These are phyloP conservation scores for Melieria omissa DNA, from an alignment of 2,888 invertebrate species.

Conservation along the genomic window DNA sequence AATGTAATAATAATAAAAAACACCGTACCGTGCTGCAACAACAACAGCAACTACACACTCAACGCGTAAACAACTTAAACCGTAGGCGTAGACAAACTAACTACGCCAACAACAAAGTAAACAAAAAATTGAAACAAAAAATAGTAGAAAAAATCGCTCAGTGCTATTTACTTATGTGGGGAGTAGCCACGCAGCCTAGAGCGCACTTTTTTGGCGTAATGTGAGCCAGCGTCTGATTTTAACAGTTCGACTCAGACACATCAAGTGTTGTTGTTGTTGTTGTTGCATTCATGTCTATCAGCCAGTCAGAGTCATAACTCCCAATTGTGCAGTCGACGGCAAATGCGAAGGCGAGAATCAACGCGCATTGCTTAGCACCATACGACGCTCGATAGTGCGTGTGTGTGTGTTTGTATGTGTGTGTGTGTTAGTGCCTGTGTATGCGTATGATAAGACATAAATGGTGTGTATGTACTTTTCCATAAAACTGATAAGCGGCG, in stretches of 20 bases:
- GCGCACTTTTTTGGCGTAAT: no score
- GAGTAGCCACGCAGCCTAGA: constrained; percentile 24
- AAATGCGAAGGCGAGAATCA: neutral
- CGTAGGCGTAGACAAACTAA: constrained; percentile 56
- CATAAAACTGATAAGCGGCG: constrained; percentile 53
- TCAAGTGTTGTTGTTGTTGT: neutral
- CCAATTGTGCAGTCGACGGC: constrained; percentile 46
- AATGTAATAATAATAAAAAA: constrained; percentile 7
- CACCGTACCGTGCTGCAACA: neutral
- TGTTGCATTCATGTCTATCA: constrained; percentile 15
- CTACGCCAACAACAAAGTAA: constrained; percentile 29
- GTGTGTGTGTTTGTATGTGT: constrained; percentile 42
- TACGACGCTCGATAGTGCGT: neutral
- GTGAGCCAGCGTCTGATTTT: no score
- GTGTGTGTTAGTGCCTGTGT: constrained; percentile 28
- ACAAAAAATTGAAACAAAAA: constrained; percentile 28
- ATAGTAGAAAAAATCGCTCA: constrained; percentile 29
- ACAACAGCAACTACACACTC: neutral
- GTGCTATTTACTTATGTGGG: constrained; percentile 47
- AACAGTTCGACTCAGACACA: neutral
- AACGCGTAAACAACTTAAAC: constrained; percentile 29
- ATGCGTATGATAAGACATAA: constrained; percentile 55
- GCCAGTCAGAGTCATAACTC: constrained; percentile 54
- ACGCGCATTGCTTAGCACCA: neutral
- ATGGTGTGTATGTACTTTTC: constrained; percentile 51